Evolutionary conservation across 2,797 vertebrate species (phyloP), one percentile per base, ranked within the genome.

Genomic region (Selene dorsalis): DNA sequence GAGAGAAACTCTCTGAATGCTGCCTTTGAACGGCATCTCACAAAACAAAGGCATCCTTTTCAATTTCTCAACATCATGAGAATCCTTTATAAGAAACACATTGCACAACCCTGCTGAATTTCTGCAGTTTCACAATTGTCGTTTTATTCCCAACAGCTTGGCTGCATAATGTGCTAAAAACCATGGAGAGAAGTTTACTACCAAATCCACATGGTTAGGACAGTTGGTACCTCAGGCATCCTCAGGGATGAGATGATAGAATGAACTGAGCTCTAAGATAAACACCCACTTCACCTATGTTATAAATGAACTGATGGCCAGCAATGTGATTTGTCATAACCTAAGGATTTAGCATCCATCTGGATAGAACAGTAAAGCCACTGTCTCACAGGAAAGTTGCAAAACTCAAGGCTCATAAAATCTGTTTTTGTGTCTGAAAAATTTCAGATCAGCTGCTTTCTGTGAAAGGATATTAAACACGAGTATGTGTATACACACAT

Each of bases 21-120:
- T 47, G 77, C 84, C 82, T 93, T 92, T 92, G 79, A 94, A 91
- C 22, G 47, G 57, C 61, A 72, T 80, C 70, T 71, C 60, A 64
- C 75, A 75, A 77, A 84, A 93, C 91, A 94, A 93, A 91, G 86
- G 62, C 58, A 60, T 91, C 80, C 84, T 93, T 91, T 82, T 81
- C 13, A 69, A 45, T 82, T 59, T 41, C 83, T 83, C 60, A 30
- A 70, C 90, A 89, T 93, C 91, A 92, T 93, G 91, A 93, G 86
- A 92, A 87, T 75, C 60, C 62, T 85, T 78, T 50, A 90, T 79
- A 89, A 89, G 84, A 86, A 88, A 88, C 88, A 89, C 80, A 92
- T 89, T 92, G 48, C 79, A 38, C 60, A 71, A 68, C 59, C 16
- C 55, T 61, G 75, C 26, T 18, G 32, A 57, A 69, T 64, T 61